Evolutionary conservation across 2,797 vertebrate genomes (phyloP).

Genomic region (Gadopsis marmoratus): DNA sequence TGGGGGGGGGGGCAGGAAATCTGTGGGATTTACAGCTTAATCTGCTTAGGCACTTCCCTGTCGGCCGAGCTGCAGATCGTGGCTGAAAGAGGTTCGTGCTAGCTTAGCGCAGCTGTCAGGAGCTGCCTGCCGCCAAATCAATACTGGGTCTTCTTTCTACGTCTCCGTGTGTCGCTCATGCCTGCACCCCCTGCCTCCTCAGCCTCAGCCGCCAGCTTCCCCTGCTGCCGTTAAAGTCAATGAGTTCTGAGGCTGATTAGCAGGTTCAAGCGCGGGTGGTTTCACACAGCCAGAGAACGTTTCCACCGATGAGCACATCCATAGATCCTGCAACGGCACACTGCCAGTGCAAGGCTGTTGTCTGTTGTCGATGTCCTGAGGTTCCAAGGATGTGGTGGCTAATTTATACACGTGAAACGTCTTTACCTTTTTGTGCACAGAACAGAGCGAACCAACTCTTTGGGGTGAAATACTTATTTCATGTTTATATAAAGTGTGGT

Average conservation of each 20-base stretch:
- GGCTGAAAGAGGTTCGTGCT: conserved; percentile 48
- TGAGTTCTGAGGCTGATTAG: conserved; percentile 69
- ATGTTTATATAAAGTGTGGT: not conserved
- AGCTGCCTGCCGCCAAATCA: conserved; percentile 71
- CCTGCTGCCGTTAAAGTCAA: conserved; percentile 62
- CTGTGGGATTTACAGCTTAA: conserved; percentile 71
- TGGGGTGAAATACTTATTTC: not conserved
- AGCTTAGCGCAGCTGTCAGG: conserved; percentile 74
- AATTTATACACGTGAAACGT: not conserved
- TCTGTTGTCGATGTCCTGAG: not conserved
- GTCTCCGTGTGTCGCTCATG: conserved; percentile 24
- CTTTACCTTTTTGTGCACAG: not conserved
- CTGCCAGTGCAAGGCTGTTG: not conserved
- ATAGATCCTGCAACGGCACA: not conserved
- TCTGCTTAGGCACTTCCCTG: conserved; percentile 70
- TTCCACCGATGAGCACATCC: not conserved
- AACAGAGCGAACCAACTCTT: not conserved
- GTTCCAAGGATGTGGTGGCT: not conserved
- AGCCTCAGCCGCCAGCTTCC: conserved; percentile 45
- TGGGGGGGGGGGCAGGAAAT: conserved; percentile 53
- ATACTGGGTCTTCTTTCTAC: conserved; percentile 58
- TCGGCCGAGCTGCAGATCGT: conserved; percentile 52
- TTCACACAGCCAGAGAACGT: conserved; percentile 51
- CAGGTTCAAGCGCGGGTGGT: conserved; percentile 72
- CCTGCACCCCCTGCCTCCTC: conserved; percentile 21